Conservation (phyloP, 2,113 vertebrate genomes). For the Tetrao urogallus region DNA sequence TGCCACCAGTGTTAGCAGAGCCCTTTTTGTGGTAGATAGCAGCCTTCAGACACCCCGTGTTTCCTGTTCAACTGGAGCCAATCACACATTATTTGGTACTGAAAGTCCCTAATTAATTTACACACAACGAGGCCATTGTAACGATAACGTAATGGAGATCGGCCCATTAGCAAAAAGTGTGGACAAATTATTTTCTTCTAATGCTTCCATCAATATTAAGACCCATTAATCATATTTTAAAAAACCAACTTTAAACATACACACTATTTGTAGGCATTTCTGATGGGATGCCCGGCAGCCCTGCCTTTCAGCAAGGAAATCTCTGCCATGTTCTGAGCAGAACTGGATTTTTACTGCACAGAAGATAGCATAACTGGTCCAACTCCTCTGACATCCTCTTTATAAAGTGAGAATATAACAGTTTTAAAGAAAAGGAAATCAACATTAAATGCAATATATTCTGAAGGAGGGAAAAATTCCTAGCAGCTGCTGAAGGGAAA, state of each 20-base stretch:
- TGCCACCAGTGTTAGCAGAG: constrained; percentile 47
- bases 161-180: constrained; percentile 6
- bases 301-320: not conserved
- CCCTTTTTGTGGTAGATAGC: constrained; percentile 39
- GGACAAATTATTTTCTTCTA: constrained; percentile 25
- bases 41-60: not conserved
- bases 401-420: not conserved
- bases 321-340: not conserved
- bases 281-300: not conserved
- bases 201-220: constrained; percentile 17
- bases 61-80: constrained; percentile 7
- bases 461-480: constrained; percentile 41
- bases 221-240: not conserved
- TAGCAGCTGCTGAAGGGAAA: constrained; percentile 64
- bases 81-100: not conserved
- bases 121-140: not conserved
- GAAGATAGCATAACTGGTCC: not conserved
- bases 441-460: constrained; percentile 33
- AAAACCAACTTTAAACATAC: not conserved
- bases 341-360: not conserved
- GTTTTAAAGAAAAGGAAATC: constrained; percentile 26
- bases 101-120: constrained; percentile 36
- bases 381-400: not conserved
- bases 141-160: not conserved
- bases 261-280: not conserved